Conservation (phyloP, 30 jellyfish, hydroid and myxozoan species). For the Mastigias papua region DNA sequence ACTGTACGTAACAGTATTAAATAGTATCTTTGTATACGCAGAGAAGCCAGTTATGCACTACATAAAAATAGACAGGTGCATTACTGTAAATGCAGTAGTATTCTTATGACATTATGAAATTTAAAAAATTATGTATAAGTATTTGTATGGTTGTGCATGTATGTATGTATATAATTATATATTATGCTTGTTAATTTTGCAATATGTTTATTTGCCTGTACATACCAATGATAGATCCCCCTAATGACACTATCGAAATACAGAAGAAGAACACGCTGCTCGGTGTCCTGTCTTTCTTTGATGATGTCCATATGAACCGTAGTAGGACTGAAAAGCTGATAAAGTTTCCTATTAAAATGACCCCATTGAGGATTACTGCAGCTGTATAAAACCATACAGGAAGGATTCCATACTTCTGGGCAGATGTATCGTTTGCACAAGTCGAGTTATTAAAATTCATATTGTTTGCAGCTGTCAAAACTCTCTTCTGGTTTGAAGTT, state of each 20-base stretch:
- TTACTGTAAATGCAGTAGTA: too few relatives aligned
- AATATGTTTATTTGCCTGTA: too few relatives aligned
- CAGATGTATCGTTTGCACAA: background rate
- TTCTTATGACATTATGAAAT: too few relatives aligned
- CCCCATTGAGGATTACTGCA: background rate
- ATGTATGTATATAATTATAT: too few relatives aligned
- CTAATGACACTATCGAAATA: constrained; percentile 18
- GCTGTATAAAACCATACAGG: constrained; percentile 19
- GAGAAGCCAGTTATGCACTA: too few relatives aligned
- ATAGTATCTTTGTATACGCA: too few relatives aligned
- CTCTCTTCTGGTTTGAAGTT: too few relatives aligned
- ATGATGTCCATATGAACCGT: background rate
- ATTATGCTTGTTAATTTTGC: too few relatives aligned
- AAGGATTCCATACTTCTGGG: background rate
- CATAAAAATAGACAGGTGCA: too few relatives aligned
- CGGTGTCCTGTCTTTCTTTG: constrained; percentile 20
- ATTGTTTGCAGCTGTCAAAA: background rate
- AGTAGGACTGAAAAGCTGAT: constrained; percentile 7
- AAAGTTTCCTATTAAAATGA: constrained; percentile 6
- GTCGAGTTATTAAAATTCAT: background rate
- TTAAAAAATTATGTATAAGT: too few relatives aligned
- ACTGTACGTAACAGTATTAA: too few relatives aligned
- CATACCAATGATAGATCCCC: constrained; percentile 45
- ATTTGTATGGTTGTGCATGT: too few relatives aligned
- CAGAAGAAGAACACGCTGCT: constrained; percentile 12